Evolutionary conservation across 1,140 invertebrate species (phyloP).

Genomic region (Drosophila guanche): DNA sequence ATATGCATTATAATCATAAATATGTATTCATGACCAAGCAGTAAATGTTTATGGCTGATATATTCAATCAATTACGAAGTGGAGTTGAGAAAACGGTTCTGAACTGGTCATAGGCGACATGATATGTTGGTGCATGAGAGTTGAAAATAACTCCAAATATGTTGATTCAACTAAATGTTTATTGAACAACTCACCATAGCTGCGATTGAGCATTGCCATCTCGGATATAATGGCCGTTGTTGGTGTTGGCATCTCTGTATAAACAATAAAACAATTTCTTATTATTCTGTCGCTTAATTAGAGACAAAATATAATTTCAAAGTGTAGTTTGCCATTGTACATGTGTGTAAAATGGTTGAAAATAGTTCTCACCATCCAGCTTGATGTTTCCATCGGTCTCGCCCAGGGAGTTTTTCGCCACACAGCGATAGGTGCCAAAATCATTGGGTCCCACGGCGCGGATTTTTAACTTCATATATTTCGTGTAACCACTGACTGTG

Average conservation of each 20-base stretch:
- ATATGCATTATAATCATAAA: conserved; percentile 9
- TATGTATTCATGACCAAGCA: conserved; percentile 29
- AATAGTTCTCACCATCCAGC: conserved; percentile 91
- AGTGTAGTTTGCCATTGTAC: too few species aligned
- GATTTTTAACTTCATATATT: conserved; percentile 95
- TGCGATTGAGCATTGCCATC: conserved; percentile 75
- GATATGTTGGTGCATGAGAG: too few species aligned
- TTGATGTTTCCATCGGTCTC: conserved; percentile 96
- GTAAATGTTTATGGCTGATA: conserved; percentile 31
- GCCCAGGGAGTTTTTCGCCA: conserved; percentile 96
- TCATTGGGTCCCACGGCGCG: conserved; percentile 90
- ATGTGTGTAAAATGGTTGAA: conserved; percentile 8
- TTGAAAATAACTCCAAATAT: background rate
- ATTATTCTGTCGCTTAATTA: background rate
- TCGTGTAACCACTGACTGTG: conserved; percentile 92
- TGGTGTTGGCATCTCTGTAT: conserved; percentile 88
- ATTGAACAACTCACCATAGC: conserved; percentile 63
- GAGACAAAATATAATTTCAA: background rate
- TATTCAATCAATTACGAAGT: conserved; percentile 48
- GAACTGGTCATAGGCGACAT: background rate
- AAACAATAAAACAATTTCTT: conserved; percentile 17
- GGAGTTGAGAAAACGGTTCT: conserved; percentile 54
- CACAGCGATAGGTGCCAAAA: conserved; percentile 95
- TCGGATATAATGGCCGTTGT: conserved; percentile 87
- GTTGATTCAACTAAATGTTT: background rate